Conservation (phyloP, 2,797 vertebrate genomes). For the Lates japonicus region DNA sequence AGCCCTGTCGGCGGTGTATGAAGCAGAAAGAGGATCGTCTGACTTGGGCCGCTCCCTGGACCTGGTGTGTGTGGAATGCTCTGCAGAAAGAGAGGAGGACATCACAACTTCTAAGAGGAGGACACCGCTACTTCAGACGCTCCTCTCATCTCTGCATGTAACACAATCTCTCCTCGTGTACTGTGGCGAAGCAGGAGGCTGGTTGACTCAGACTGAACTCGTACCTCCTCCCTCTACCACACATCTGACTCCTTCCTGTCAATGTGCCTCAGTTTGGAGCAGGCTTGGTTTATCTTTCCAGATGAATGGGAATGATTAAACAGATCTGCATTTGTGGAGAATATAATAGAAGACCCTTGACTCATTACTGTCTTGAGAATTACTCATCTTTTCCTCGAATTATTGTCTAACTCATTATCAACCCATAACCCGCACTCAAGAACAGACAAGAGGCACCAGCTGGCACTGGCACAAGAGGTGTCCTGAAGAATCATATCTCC, state of each 20-base stretch:
- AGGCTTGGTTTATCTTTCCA: constrained; percentile 50
- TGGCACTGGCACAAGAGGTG: constrained; percentile 47
- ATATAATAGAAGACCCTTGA: constrained; percentile 45
- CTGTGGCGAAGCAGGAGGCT: constrained; percentile 36
- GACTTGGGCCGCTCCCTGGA: constrained; percentile 78
- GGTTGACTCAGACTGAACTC: constrained; percentile 30
- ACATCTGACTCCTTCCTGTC: constrained; percentile 47
- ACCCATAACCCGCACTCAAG: constrained; percentile 34
- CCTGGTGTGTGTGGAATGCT: constrained; percentile 80
- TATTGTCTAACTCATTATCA: constrained; percentile 34
- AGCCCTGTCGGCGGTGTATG: constrained; percentile 82
- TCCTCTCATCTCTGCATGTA: constrained; percentile 65
- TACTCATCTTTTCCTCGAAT: constrained; percentile 50
- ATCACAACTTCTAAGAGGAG: constrained; percentile 67
- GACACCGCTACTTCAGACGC: constrained; percentile 62
- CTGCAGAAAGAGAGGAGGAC: constrained; percentile 74
- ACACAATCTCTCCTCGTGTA: constrained; percentile 54
- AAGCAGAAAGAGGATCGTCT: constrained; percentile 83
- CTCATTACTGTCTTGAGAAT: constrained; percentile 47
- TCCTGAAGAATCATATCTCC: constrained; percentile 43
- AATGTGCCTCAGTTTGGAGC: constrained; percentile 40
- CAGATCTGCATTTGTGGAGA: constrained; percentile 50
- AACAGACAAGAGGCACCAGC: constrained; percentile 40
- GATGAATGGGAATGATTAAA: constrained; percentile 58
- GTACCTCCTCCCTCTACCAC: constrained; percentile 23